Evolutionary conservation across 2,888 invertebrate genomes (phyloP), one percentile per base, ranked within the genome.

Genomic region (Andrena hattorfiana): DNA sequence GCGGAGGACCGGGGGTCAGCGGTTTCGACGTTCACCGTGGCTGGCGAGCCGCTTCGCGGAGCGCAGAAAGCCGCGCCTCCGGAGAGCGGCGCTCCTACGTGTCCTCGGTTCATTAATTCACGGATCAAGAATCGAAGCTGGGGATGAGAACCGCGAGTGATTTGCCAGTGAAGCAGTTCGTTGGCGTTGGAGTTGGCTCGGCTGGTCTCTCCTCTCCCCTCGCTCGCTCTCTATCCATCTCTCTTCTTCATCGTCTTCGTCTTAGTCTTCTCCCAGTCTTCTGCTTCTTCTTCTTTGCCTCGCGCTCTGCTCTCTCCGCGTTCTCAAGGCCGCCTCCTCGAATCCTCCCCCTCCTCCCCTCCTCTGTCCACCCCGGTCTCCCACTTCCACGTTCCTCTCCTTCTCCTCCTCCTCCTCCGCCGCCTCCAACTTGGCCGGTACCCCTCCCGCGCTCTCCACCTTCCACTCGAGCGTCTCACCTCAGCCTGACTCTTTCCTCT

Each of bases 301-400:
- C 78, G 75, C 77, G 71, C 69, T 75, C 77, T 77, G 77, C 79
- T 80, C 78, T 79, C 91, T 93, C 91, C 92, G 92, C 90, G 92
- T 92, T 93, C 93, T 93, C 94, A 94, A 94, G 94, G 94, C 93
- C 94, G 93, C 92, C 93, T 92, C 92, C 91, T 93, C 91, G 90
- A 90, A 91, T 89, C 90, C 89, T 87, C 89, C 85, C 77, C 71
- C 67, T 78, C 72, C 79, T 73, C 81, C 62, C 77, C 59, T 23
- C 77, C 81, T 78, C 69, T 78, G 68, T 84, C 67, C 81, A 72
- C 83, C 60, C 78, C 70, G 79, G 63, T 73, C 76, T 77, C 78
- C 84, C 81, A 71, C 78, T 67, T 54, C 63, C 70, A 51, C 75
- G 64, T 62, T 49, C 71, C 56, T 51, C 81, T 66, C 68, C 73